Evolutionary conservation across 2,888 invertebrate genomes (phyloP).

Genomic region (Physocephala rufipes): DNA sequence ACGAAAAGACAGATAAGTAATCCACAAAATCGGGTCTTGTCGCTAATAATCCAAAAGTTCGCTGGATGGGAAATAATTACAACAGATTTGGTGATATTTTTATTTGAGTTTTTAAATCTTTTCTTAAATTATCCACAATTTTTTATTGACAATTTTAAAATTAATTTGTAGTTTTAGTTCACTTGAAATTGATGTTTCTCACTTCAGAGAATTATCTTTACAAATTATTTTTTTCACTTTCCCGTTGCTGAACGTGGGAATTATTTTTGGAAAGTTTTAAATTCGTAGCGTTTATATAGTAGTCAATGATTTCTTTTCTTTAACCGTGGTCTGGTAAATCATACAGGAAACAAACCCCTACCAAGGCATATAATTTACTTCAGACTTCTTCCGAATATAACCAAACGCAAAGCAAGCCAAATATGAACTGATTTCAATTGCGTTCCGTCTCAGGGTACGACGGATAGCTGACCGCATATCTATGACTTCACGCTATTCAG

Average conservation of each 20-base stretch:
- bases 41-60: conserved; percentile 22
- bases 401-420: conserved; percentile 60
- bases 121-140: too few relatives aligned
- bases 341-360: too few relatives aligned
- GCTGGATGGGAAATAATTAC: not conserved
- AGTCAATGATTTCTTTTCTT: conserved; percentile 32
- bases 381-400: conserved; percentile 57
- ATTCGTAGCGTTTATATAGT: too few relatives aligned
- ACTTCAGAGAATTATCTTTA: too few relatives aligned
- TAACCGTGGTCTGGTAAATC: too few relatives aligned
- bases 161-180: conserved; percentile 12
- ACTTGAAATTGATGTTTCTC: not conserved
- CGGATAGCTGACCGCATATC: conserved; percentile 45
- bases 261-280: conserved; percentile 10
- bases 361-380: too few relatives aligned
- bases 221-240: too few relatives aligned
- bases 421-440: conserved; percentile 62
- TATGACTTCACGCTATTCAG: not conserved
- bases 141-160: not conserved
- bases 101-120: conserved; percentile 16
- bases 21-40: conserved; percentile 42
- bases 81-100: too few relatives aligned
- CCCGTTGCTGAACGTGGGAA: not conserved
- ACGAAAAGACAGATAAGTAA: conserved; percentile 42
- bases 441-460: conserved; percentile 43